phyloP scores from a whole-genome alignment of 2,797 vertebrate species.

The Paguma larvata region DNA sequence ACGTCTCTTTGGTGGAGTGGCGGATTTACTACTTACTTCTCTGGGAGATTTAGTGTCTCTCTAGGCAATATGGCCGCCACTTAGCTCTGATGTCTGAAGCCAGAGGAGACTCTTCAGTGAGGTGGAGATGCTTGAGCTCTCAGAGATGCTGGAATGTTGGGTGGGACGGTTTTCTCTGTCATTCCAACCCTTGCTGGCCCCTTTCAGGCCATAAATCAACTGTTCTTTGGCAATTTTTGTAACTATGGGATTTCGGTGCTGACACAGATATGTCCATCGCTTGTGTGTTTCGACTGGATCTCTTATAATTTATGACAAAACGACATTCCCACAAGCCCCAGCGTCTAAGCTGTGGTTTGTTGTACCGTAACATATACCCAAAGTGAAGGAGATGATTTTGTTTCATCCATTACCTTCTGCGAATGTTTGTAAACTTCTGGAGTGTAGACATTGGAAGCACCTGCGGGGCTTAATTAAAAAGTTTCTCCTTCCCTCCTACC shows the following conservation, averaged over 20 bases:
- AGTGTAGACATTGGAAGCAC: not conserved
- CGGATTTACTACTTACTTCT: no score
- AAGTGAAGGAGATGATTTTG: not conserved
- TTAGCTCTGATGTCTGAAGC: not conserved
- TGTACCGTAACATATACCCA: not conserved
- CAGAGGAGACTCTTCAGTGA: not conserved
- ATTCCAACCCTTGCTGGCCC: not conserved
- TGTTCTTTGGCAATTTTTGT: not conserved
- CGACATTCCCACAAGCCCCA: rapidly evolving
- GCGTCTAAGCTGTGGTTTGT: no score
- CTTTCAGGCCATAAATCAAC: not conserved
- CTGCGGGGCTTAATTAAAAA: not conserved
- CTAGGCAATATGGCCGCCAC: rapidly evolving
- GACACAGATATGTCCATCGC: no score
- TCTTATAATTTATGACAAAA: not conserved
- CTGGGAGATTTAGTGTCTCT: not conserved
- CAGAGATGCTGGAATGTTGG: rapidly evolving
- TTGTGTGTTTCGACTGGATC: not conserved
- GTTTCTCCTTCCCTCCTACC: not conserved
- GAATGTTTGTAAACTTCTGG: not conserved
- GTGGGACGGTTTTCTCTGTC: not conserved
- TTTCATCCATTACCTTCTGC: not conserved
- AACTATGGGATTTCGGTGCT: not conserved
- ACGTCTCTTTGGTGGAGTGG: not conserved
- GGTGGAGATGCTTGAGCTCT: not conserved